Conservation (phyloP, 2,797 vertebrate genomes). For the Poecilia wingei region DNA sequence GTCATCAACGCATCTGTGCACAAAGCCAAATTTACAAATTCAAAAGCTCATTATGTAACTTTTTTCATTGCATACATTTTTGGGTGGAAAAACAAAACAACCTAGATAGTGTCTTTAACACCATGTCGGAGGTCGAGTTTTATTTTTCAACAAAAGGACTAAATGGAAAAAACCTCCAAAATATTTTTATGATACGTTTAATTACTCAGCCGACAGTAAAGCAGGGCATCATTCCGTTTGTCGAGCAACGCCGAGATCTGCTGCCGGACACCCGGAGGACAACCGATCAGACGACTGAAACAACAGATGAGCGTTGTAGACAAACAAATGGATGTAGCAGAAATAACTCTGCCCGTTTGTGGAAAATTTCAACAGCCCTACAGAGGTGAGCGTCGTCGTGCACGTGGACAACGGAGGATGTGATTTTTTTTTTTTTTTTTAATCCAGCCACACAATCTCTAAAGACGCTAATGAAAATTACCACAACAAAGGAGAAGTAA, state of each 20-base stretch:
- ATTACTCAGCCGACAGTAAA: slow-evolving; percentile 23
- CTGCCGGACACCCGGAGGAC: slow-evolving; percentile 44
- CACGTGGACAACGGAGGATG: neutral
- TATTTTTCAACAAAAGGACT: neutral
- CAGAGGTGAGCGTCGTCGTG: slow-evolving; percentile 33
- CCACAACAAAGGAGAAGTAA: slow-evolving; percentile 25
- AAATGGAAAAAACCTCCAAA: neutral
- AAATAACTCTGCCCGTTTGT: slow-evolving; percentile 50
- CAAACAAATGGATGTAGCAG: slow-evolving; percentile 58
- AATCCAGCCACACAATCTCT: slow-evolving; percentile 32
- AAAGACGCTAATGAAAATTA: slow-evolving; percentile 35
- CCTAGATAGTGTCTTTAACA: neutral
- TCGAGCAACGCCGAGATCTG: slow-evolving; percentile 32
- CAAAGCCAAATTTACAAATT: neutral
- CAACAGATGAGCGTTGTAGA: slow-evolving; percentile 61
- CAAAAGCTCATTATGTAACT: neutral
- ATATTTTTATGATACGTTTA: slow-evolving; percentile 6
- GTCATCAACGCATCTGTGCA: neutral
- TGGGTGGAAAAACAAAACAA: neutral
- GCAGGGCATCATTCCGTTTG: slow-evolving; percentile 9
- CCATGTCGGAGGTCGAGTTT: neutral
- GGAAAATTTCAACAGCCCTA: slow-evolving; percentile 56
- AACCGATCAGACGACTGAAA: slow-evolving; percentile 62
- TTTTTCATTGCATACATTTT: neutral
- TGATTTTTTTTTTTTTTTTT: slow-evolving; percentile 37